phyloP scores from a whole-genome alignment of 2,797 vertebrate genomes.

The Xenentodon cancila region DNA sequence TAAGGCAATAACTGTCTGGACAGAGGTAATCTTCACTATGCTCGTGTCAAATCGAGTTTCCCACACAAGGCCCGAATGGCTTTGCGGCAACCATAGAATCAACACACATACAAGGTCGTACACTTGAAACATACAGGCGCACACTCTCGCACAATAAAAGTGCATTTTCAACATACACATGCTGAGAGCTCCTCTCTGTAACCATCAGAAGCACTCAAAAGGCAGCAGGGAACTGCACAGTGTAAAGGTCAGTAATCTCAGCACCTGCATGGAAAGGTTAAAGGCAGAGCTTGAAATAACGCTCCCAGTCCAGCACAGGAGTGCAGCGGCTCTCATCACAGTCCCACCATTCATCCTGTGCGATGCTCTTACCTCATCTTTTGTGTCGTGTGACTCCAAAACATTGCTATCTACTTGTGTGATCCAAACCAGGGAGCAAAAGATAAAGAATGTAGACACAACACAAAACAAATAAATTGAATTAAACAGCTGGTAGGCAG shows the following conservation, averaged over 20 bases:
- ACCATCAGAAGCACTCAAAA: conserved; percentile 71
- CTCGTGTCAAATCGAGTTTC: conserved; percentile 75
- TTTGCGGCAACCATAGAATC: conserved; percentile 33
- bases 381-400: conserved; percentile 8
- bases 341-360: conserved; percentile 11
- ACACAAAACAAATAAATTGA: conserved; percentile 14
- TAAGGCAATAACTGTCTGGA: conserved; percentile 79
- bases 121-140: conserved; percentile 40
- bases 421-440: background rate
- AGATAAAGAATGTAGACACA: background rate
- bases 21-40: conserved; percentile 74
- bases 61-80: conserved; percentile 37
- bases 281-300: conserved; percentile 72
- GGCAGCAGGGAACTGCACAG: conserved; percentile 56
- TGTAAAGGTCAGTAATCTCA: conserved; percentile 76
- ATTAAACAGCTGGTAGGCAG: conserved; percentile 7
- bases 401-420: background rate
- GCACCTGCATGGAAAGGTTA: conserved; percentile 75
- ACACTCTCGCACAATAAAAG: conserved; percentile 43
- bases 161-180: conserved; percentile 41
- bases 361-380: conserved; percentile 2
- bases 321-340: conserved; percentile 15
- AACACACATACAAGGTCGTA: conserved; percentile 26
- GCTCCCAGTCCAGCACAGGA: conserved; percentile 18
- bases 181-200: conserved; percentile 63